Percentiles rank a stretch among this genome's conserved stretches.
Evolutionary conservation across 2,113 vertebrate species (phyloP).

Genomic region (Struthio camelus): DNA sequence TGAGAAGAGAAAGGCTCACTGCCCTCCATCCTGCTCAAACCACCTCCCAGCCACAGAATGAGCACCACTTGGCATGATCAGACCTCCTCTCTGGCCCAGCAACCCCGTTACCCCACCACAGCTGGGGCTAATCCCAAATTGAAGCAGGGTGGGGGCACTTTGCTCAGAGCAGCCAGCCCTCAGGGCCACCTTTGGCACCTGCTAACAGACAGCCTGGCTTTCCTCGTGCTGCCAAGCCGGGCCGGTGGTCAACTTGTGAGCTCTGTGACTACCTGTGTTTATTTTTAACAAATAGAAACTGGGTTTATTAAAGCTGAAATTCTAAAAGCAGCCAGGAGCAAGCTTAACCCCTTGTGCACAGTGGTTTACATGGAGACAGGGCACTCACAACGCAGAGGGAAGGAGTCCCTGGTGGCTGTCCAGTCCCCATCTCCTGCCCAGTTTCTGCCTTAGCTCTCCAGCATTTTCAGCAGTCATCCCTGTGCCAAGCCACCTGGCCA

Average conservation of each 20-base stretch:
- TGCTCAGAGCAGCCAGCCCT: not conserved
- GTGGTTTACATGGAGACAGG: not conserved
- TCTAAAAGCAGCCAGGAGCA: not conserved
- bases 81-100: not conserved
- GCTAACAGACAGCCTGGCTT: not conserved
- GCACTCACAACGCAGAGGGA: too few relatives aligned
- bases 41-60: fast-evolving
- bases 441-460: not conserved
- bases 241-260: not conserved
- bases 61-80: not conserved
- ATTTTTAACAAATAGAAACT: not conserved
- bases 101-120: not conserved
- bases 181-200: not conserved
- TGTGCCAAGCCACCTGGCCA: too few relatives aligned
- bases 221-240: not conserved
- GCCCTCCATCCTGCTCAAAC: not conserved
- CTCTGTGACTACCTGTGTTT: not conserved
- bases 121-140: not conserved
- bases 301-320: not conserved
- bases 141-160: not conserved
- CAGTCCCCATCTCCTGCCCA: not conserved
- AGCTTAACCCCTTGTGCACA: not conserved
- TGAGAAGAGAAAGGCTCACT: fast-evolving
- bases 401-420: not conserved
- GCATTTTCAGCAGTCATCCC: not conserved